These are phyloP conservation scores for Habrosyne pyritoides DNA, from an alignment of 2,888 invertebrate species.

Conservation along the genomic window DNA sequence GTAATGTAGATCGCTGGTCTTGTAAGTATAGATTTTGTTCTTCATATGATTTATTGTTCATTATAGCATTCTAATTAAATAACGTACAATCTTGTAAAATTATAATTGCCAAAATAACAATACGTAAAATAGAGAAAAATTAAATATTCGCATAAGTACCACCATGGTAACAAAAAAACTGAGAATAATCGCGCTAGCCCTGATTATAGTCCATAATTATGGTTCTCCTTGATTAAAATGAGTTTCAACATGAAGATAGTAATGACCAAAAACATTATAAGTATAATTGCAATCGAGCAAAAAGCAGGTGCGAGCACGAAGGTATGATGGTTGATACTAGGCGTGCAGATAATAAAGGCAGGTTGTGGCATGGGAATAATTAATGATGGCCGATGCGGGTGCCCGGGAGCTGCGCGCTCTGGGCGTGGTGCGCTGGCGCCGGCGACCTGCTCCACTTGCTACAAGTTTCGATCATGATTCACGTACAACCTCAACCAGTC, in stretches of 20 bases:
- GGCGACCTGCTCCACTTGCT: slow-evolving; percentile 56
- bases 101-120: too few relatives aligned
- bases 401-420: slow-evolving; percentile 54
- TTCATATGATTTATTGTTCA: not conserved
- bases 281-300: slow-evolving; percentile 31
- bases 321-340: slow-evolving; percentile 41
- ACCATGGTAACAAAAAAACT: not conserved
- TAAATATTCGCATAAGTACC: not conserved
- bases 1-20: slow-evolving; percentile 34
- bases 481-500: slow-evolving; percentile 46
- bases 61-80: not conserved
- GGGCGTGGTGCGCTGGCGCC: slow-evolving; percentile 77
- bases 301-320: slow-evolving; percentile 54
- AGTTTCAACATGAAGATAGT: slow-evolving; percentile 2
- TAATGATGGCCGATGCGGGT: slow-evolving; percentile 59
- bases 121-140: too few relatives aligned
- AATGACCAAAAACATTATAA: slow-evolving; percentile 9
- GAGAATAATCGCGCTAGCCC: not conserved
- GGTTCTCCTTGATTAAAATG: not conserved
- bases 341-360: slow-evolving; percentile 52
- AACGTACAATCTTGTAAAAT: not conserved
- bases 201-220: not conserved
- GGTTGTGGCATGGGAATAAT: slow-evolving; percentile 64
- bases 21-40: slow-evolving; percentile 34
- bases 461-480: slow-evolving; percentile 64